phyloP scores from a whole-genome alignment of 2,888 invertebrate species.

The Scaptomyza caliginosa region DNA sequence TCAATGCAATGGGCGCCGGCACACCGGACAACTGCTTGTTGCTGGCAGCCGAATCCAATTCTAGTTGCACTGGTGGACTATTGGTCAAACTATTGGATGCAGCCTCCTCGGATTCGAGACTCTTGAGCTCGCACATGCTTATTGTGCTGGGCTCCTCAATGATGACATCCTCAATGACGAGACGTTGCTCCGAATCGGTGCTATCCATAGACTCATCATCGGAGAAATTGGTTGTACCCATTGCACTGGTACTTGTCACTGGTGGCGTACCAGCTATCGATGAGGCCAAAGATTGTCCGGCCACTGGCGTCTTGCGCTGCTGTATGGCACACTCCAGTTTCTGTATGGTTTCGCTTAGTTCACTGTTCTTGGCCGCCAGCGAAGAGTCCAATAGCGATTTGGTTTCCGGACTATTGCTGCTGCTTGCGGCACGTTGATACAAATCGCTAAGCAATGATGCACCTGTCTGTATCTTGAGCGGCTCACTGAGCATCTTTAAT shows the following conservation, averaged over 20 bases:
- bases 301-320: conserved; percentile 80
- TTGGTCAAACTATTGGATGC: conserved; percentile 42
- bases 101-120: conserved; percentile 52
- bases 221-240: conserved; percentile 78
- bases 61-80: conserved; percentile 59
- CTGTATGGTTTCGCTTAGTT: conserved; percentile 87
- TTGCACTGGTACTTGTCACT: conserved; percentile 24
- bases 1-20: conserved; percentile 67
- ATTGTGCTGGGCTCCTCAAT: conserved; percentile 72
- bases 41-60: conserved; percentile 27
- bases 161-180: conserved; percentile 86
- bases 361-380: conserved; percentile 85
- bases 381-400: conserved; percentile 82
- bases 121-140: conserved; percentile 61
- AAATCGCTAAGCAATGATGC: conserved; percentile 50
- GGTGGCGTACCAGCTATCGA: conserved; percentile 65
- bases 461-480: conserved; percentile 79
- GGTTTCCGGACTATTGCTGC: conserved; percentile 80
- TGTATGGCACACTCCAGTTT: conserved; percentile 85
- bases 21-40: conserved; percentile 50
- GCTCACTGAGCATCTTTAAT: conserved; percentile 68
- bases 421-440: conserved; percentile 37
- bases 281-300: conserved; percentile 53
- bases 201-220: conserved; percentile 87
- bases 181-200: conserved; percentile 87